A percentile compares a stretch with the other conserved stretches of the same genome.
phyloP scores from a whole-genome alignment of 1,140 invertebrate genomes.

The Dysdera silvatica region DNA sequence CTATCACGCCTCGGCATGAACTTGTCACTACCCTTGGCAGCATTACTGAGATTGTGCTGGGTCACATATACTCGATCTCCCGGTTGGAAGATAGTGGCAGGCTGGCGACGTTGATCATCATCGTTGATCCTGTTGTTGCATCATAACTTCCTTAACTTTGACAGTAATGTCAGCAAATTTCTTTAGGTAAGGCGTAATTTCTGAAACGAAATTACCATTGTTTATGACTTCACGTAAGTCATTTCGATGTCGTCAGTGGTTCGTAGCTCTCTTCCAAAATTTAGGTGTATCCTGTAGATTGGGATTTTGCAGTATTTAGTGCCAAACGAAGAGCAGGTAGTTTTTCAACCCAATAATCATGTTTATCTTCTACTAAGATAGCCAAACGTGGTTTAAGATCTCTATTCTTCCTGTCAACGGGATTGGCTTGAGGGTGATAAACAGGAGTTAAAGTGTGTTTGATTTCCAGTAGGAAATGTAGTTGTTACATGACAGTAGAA shows the following conservation, averaged over 20 bases:
- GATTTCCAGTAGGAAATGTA: neutral
- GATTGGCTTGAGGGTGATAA: constrained; percentile 11
- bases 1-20: too few relatives aligned
- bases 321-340: neutral
- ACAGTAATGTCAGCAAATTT: too few relatives aligned
- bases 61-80: too few relatives aligned
- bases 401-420: constrained; percentile 10
- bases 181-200: neutral
- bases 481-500: neutral
- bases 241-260: neutral
- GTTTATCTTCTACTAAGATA: neutral
- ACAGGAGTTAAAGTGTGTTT: neutral
- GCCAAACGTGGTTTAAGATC: neutral
- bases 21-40: too few relatives aligned
- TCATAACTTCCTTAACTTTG: too few relatives aligned
- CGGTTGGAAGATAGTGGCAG: too few relatives aligned
- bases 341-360: neutral
- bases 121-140: too few relatives aligned
- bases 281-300: neutral
- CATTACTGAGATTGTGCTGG: too few relatives aligned
- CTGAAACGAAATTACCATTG: neutral
- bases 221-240: neutral
- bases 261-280: neutral
- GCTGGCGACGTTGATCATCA: too few relatives aligned
- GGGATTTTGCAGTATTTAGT: neutral